Conservation (phyloP, 2,113 vertebrate genomes). For the Herpetotheres cachinnans region DNA sequence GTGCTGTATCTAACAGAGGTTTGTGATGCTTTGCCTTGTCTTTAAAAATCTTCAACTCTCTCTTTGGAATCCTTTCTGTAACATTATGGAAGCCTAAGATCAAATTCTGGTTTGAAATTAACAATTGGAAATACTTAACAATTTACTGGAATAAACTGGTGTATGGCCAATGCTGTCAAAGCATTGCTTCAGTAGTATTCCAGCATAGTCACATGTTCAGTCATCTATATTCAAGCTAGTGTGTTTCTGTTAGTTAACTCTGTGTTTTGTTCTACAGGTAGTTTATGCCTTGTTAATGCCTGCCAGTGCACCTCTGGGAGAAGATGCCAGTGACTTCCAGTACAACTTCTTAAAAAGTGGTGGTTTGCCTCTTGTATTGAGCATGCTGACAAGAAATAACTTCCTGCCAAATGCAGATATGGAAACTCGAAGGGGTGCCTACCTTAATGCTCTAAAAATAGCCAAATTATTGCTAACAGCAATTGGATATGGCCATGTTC, state of each 20-base stretch:
- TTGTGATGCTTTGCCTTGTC: slow-evolving; percentile 48
- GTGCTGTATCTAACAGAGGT: slow-evolving; percentile 99
- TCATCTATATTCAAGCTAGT: not conserved
- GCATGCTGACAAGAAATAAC: slow-evolving; percentile 99
- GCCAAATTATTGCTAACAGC: slow-evolving; percentile 95
- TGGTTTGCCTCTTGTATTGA: slow-evolving; percentile 92
- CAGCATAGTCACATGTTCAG: not conserved
- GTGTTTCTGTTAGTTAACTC: not conserved
- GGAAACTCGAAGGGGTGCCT: slow-evolving; percentile 96
- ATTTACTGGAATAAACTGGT: not conserved
- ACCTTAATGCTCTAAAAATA: slow-evolving; percentile 97
- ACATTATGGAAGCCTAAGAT: not conserved
- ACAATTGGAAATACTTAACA: not conserved
- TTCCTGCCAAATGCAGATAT: slow-evolving; percentile 98
- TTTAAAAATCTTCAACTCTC: not conserved
- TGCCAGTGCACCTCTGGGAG: slow-evolving; percentile 93
- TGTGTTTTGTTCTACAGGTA: slow-evolving; percentile 76
- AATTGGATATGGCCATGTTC: slow-evolving; percentile 96
- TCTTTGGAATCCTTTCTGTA: not conserved
- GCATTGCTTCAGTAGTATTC: not conserved
- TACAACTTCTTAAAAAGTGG: slow-evolving; percentile 98
- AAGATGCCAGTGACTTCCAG: slow-evolving; percentile 97
- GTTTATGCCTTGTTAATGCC: slow-evolving; percentile 99
- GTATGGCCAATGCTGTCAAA: not conserved
- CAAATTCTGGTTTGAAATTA: not conserved